Evolutionary conservation across 1,140 invertebrate genomes (phyloP).

Genomic region (Danaus melanippus): DNA sequence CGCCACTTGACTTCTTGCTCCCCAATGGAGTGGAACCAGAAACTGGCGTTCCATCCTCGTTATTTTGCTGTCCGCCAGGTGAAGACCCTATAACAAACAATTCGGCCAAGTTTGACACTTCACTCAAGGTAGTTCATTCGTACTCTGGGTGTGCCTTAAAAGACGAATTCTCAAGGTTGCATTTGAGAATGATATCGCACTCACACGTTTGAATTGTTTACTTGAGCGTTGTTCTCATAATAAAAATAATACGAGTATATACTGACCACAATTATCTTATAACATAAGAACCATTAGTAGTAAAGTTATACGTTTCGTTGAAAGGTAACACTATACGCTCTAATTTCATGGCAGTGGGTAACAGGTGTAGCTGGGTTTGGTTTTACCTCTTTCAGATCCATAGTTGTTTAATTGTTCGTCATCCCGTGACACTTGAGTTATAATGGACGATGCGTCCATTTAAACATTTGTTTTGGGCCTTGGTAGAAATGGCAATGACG

Average conservation of each 20-base stretch:
- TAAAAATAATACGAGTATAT: conserved; percentile 29
- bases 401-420: conserved; percentile 95
- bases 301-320: conserved; percentile 48
- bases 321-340: conserved; percentile 67
- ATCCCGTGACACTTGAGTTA: conserved; percentile 96
- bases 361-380: conserved; percentile 72
- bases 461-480: conserved; percentile 72
- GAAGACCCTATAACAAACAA: conserved; percentile 61
- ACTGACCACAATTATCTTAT: conserved; percentile 33
- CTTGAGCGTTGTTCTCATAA: conserved; percentile 42
- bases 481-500: conserved; percentile 66
- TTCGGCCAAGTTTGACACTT: conserved; percentile 23
- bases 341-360: conserved; percentile 68
- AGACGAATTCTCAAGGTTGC: conserved; percentile 66
- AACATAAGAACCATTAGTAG: conserved; percentile 35
- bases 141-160: conserved; percentile 28
- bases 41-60: conserved; percentile 66
- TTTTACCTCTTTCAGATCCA: conserved; percentile 92
- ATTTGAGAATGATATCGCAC: conserved; percentile 53
- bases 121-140: conserved; percentile 27
- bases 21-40: conserved; percentile 56
- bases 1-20: conserved; percentile 59
- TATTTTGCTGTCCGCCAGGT: conserved; percentile 58
- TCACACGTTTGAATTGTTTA: conserved; percentile 67
- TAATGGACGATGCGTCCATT: conserved; percentile 99